Percentiles rank a stretch among this genome's conserved stretches.
phyloP scores from a whole-genome alignment of 2,797 vertebrate species.

The Gymnothorax javanicus region DNA sequence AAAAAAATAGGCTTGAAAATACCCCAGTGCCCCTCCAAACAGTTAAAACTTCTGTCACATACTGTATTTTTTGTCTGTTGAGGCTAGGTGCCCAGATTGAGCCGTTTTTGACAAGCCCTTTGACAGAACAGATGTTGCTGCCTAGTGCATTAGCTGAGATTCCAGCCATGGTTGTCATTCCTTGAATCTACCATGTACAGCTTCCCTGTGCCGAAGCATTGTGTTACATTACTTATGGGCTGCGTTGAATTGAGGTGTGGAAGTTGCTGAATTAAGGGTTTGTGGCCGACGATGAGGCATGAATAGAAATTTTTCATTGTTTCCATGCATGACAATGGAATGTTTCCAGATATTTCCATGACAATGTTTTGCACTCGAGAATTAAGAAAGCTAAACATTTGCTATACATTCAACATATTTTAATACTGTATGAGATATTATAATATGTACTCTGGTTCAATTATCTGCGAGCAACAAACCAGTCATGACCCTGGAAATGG shows the following conservation, averaged over 20 bases:
- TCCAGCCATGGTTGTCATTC: neutral
- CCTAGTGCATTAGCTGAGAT: neutral
- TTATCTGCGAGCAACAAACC: neutral
- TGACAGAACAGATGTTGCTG: neutral
- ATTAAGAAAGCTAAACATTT: neutral
- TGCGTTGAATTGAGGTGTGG: neutral
- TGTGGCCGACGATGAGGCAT: neutral
- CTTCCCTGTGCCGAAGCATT: neutral
- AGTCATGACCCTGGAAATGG: neutral
- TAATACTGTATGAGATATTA: no score
- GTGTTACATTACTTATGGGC: neutral
- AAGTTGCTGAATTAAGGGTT: neutral
- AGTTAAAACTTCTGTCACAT: neutral
- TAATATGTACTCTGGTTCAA: no score
- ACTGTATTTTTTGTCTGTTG: neutral
- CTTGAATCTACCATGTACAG: neutral
- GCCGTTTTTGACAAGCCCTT: neutral
- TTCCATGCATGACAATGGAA: neutral
- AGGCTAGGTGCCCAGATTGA: neutral
- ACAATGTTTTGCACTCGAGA: neutral
- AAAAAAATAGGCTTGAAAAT: neutral
- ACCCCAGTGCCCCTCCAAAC: neutral
- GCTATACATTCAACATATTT: no score
- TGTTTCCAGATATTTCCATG: neutral
- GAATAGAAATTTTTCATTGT: neutral